A percentile compares a stretch with the other conserved stretches of the same genome.
Conservation (phyloP, 1,140 invertebrate genomes). For the Ganaspis sp. region DNA sequence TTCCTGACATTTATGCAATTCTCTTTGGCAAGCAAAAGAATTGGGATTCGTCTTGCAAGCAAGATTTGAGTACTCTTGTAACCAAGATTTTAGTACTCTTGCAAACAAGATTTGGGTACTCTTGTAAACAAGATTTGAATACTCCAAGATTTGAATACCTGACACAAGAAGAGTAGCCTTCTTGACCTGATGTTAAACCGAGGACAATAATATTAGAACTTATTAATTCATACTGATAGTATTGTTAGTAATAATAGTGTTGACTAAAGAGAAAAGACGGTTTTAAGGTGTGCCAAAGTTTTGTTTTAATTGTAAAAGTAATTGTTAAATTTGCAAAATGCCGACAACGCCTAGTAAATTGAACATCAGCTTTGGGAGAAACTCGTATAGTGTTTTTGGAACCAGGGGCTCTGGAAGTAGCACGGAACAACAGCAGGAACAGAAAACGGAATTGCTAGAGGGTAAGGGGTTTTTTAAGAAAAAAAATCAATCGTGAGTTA, state of each 20-base stretch:
- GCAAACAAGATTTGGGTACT: neutral
- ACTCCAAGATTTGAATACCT: too few relatives aligned
- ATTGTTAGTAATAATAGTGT: constrained; percentile 12
- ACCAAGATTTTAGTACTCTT: too few relatives aligned
- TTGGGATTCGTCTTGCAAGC: too few relatives aligned
- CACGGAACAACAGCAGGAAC: constrained; percentile 69
- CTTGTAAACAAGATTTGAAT: neutral
- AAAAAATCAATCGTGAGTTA: too few relatives aligned
- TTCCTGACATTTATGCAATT: neutral
- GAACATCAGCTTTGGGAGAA: constrained; percentile 72
- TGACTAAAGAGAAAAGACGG: neutral
- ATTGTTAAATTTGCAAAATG: constrained; percentile 57
- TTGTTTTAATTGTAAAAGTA: constrained; percentile 30
- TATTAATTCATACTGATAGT: constrained; percentile 14
- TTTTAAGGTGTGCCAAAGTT: constrained; percentile 18
- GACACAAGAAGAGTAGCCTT: too few relatives aligned
- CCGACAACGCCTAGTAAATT: constrained; percentile 72
- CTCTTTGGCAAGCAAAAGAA: too few relatives aligned
- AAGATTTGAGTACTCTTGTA: too few relatives aligned
- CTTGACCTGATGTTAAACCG: neutral
- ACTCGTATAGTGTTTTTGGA: constrained; percentile 73
- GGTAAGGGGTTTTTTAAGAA: constrained; percentile 62
- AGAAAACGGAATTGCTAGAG: constrained; percentile 74
- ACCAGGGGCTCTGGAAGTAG: constrained; percentile 55
- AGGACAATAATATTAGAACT: constrained; percentile 3